These are phyloP conservation scores for Drosophila mimica DNA, from an alignment of 2,888 invertebrate species.

Conservation along the genomic window DNA sequence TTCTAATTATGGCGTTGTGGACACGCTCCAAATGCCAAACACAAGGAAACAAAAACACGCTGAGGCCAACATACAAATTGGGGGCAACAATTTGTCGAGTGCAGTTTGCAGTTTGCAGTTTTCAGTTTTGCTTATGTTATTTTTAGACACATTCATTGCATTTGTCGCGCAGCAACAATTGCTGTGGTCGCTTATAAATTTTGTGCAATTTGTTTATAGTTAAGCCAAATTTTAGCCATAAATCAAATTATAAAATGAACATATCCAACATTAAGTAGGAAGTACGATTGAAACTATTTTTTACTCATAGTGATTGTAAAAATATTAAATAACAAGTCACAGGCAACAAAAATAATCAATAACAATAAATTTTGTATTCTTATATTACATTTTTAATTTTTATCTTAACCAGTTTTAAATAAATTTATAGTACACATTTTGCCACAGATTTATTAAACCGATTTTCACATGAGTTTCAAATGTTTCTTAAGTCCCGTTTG, in stretches of 20 bases:
- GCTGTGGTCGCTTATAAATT: background rate
- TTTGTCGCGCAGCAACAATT: background rate
- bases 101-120: background rate
- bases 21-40: constrained; percentile 65
- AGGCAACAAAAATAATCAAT: background rate
- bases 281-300: no score
- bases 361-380: background rate
- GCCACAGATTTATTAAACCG: background rate
- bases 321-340: background rate
- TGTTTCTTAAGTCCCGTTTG: background rate
- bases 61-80: constrained; percentile 8
- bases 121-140: background rate
- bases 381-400: background rate
- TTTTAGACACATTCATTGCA: background rate
- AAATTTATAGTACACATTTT: background rate
- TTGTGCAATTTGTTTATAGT: background rate
- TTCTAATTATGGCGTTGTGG: constrained; percentile 65
- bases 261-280: no score
- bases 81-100: constrained; percentile 23
- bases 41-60: constrained; percentile 42
- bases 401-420: background rate
- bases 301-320: background rate
- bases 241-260: background rate
- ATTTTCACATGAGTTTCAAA: constrained; percentile 5
- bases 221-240: background rate